Evolutionary conservation across 2,888 invertebrate genomes (phyloP), one percentile per base, ranked within the genome.

Genomic region (Phortica magna): DNA sequence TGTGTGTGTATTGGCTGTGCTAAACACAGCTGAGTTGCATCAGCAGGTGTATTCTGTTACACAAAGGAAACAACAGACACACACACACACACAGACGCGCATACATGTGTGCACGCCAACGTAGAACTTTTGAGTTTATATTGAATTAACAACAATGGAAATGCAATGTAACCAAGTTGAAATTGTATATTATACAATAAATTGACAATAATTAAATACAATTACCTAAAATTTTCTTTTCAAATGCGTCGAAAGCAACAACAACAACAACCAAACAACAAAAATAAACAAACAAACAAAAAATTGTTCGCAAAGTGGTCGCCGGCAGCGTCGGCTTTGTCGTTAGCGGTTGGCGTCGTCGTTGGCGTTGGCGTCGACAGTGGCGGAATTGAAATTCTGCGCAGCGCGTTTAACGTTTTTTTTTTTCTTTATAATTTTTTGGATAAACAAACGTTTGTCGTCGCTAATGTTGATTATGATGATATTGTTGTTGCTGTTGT

Each of bases 181-280:
- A 71, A 71, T 53, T 71, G 55, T 71, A 53, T n/a, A 71, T 17
- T 61, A 48, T 19, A 71, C 53, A 55, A 71, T 53, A 71, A 85
- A 88, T 85, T 84, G 79, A 79, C 79, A 84, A 79, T 82, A 85
- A 85, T 85, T 85, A 84, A 83, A 76, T 79, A 80, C 83, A 88
- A 87, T 88, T 85, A 85, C 83, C 78, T 75, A 67, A 31, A 77
- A 81, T 74, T 74, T 59, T 10, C 53, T 53, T 53, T n/a, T 53
- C n/a, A 53, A 53, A 53, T 53, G 53, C 53, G 10, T 53, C n/a
- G 53, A 10, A 53, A 53, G 12, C 10, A 53, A n/a, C 53, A 31
- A 31, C 31, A 4, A 31, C 31, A 31, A 31, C 31, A 4, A 31
- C 31, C 55, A 76, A 1, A 41, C 61, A 71, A 59, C 61, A 67